Evolutionary conservation across 2,113 vertebrate genomes (phyloP).

Genomic region (Muntiacus reevesi): DNA sequence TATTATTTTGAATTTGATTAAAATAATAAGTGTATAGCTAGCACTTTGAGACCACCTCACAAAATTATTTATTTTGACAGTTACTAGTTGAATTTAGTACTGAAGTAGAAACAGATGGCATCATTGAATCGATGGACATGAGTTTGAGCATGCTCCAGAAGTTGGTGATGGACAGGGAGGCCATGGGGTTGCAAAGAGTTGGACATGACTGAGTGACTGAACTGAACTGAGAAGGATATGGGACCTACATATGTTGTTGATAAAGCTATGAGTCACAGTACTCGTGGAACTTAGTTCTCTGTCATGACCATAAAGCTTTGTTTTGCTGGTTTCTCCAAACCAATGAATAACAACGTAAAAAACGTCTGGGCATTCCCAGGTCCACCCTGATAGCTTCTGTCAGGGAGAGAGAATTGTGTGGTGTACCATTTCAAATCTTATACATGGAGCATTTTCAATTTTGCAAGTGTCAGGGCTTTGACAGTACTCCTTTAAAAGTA

Average conservation of each 20-base stretch:
- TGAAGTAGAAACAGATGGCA: background rate
- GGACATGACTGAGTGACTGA: background rate
- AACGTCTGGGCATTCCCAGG: background rate
- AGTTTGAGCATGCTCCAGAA: background rate
- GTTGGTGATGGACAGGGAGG: background rate
- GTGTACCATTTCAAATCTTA: conserved; percentile 25
- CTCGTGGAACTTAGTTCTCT: background rate
- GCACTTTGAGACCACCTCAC: background rate
- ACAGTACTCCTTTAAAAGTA: conserved; percentile 44
- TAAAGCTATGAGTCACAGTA: background rate
- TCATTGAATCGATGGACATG: background rate
- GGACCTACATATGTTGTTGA: background rate
- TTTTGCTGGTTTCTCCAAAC: background rate
- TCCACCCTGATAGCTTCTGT: conserved; percentile 23
- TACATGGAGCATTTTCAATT: conserved; percentile 38
- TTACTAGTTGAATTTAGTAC: background rate
- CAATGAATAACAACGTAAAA: background rate
- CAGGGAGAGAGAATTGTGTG: background rate
- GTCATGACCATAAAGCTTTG: background rate
- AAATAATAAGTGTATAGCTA: background rate
- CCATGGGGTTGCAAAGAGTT: background rate
- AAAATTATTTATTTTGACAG: background rate
- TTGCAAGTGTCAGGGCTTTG: conserved; percentile 52
- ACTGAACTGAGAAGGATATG: background rate
- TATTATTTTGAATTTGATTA: background rate